Conservation (phyloP, 2,888 invertebrate species). For the Nomada hirtipes region DNA sequence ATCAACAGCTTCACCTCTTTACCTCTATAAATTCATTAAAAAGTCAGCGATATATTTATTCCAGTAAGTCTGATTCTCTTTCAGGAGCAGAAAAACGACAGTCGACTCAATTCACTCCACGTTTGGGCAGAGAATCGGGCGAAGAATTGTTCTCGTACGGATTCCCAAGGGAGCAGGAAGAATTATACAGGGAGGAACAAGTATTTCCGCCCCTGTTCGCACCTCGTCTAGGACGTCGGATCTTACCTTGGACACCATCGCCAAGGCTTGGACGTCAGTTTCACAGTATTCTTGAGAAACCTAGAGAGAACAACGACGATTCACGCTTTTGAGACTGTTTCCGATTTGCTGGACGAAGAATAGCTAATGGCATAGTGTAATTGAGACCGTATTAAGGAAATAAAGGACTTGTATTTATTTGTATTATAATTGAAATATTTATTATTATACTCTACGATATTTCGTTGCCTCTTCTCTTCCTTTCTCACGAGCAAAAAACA, state of each 20-base stretch:
- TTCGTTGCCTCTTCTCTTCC: neutral
- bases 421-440: slow-evolving; percentile 50
- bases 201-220: slow-evolving; percentile 78
- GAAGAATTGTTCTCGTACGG: slow-evolving; percentile 73
- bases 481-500: neutral
- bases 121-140: slow-evolving; percentile 80
- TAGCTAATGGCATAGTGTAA: slow-evolving; percentile 39
- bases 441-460: neutral
- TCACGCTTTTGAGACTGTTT: slow-evolving; percentile 38
- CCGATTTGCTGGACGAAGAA: slow-evolving; percentile 6
- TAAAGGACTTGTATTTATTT: slow-evolving; percentile 67
- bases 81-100: slow-evolving; percentile 71
- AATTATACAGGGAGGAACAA: slow-evolving; percentile 77
- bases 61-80: neutral
- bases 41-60: too few species aligned
- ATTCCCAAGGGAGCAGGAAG: slow-evolving; percentile 72
- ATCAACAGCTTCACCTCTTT: too few species aligned
- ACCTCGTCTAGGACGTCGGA: slow-evolving; percentile 78
- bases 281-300: slow-evolving; percentile 50
- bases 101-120: slow-evolving; percentile 83
- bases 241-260: slow-evolving; percentile 75
- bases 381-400: slow-evolving; percentile 50
- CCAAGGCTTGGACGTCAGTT: slow-evolving; percentile 76
- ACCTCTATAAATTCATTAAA: too few species aligned
- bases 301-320: slow-evolving; percentile 37